phyloP scores from a whole-genome alignment of 2,113 vertebrate species.

The Formicarius rufipectus region DNA sequence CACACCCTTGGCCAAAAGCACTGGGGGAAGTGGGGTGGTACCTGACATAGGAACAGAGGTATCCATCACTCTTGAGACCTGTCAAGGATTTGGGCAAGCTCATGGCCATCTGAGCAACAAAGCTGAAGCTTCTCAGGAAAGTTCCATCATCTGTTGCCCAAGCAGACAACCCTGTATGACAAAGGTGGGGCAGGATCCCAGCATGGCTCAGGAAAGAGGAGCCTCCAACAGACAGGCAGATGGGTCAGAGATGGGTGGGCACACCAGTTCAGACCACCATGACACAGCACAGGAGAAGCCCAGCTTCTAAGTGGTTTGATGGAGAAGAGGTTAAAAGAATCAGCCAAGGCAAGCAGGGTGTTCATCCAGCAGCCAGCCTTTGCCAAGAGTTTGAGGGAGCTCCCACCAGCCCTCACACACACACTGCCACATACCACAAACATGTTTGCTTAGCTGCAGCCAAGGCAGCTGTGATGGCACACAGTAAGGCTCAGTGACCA shows the following conservation, averaged over 20 bases:
- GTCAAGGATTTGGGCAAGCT: fast-evolving
- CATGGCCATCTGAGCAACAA: not conserved
- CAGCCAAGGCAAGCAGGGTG: not conserved
- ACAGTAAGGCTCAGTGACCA: not conserved
- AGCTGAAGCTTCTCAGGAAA: not conserved
- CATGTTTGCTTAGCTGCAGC: not conserved
- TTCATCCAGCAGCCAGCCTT: not conserved
- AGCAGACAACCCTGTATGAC: not conserved
- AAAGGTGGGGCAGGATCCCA: not conserved
- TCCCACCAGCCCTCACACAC: not conserved
- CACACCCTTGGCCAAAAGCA: not conserved
- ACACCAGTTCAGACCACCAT: fast-evolving
- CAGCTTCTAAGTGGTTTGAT: not conserved
- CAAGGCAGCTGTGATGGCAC: not conserved
- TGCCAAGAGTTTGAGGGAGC: not conserved
- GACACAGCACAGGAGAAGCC: fast-evolving
- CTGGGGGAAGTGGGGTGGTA: not conserved
- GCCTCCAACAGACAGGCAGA: not conserved
- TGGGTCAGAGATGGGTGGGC: fast-evolving
- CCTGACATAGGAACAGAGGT: not conserved
- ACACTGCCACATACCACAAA: constrained; percentile 5
- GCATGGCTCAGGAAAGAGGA: not conserved
- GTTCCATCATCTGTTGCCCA: not conserved
- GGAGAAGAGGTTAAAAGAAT: not conserved
- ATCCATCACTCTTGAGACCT: not conserved